Evolutionary conservation across 1,140 invertebrate species (phyloP).

Genomic region (Hyles vespertilio): DNA sequence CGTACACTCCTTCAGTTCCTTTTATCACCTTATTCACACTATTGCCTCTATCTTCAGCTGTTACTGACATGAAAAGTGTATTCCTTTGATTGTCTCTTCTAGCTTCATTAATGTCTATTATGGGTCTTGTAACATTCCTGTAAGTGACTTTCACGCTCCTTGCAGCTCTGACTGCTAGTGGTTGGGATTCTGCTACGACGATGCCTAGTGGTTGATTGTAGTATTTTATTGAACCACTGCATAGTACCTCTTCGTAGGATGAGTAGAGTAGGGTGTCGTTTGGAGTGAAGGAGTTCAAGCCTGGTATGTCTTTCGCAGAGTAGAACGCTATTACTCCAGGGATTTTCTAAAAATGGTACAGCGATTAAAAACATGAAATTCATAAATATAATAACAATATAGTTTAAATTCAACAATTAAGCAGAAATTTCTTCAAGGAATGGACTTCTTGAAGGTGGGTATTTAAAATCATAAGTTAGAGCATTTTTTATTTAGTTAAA

Average conservation of each 20-base stretch:
- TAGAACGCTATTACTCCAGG: conserved; percentile 84
- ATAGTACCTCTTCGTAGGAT: conserved; percentile 71
- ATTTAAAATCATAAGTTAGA: no score
- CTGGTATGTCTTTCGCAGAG: conserved; percentile 84
- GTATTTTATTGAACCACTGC: conserved; percentile 72
- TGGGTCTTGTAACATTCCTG: conserved; percentile 21
- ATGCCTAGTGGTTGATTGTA: conserved; percentile 85
- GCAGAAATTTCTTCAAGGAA: no score
- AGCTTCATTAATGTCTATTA: conserved; percentile 39
- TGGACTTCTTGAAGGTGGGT: no score
- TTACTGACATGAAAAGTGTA: conserved; percentile 13
- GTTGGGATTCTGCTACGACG: conserved; percentile 79
- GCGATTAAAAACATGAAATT: no score
- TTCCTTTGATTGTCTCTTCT: conserved; percentile 41
- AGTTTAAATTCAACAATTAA: no score
- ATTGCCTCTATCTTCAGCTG: conserved; percentile 32
- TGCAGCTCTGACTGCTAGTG: conserved; percentile 79
- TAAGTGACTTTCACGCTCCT: conserved; percentile 81
- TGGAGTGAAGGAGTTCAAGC: conserved; percentile 77
- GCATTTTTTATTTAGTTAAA: no score
- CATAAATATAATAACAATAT: neutral
- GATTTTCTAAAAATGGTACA: conserved; percentile 56
- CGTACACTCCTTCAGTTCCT: conserved; percentile 40
- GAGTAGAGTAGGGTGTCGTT: conserved; percentile 16
- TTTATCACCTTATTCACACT: conserved; percentile 57